Conservation (phyloP, 2,113 vertebrate genomes). For the Podocnemis expansa region DNA sequence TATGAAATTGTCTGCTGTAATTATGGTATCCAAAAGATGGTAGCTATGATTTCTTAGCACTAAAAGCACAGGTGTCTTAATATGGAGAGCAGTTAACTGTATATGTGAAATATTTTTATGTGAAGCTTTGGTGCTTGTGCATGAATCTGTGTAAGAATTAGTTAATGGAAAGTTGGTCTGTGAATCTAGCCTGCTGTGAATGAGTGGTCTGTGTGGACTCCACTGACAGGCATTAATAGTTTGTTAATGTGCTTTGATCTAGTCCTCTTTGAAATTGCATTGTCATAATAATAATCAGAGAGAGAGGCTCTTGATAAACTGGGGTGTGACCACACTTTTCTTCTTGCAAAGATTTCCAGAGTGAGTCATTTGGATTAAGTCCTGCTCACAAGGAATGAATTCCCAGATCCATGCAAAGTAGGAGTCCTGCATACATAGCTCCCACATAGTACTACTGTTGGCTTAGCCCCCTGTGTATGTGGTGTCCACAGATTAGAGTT, state of each 20-base stretch:
- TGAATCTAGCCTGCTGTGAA: neutral
- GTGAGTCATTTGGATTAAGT: neutral
- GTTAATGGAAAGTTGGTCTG: neutral
- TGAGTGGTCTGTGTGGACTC: neutral
- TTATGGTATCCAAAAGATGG: neutral
- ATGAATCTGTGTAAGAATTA: neutral
- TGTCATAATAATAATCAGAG: neutral
- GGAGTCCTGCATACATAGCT: neutral
- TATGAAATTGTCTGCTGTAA: neutral
- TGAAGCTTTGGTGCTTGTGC: neutral
- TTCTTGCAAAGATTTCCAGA: neutral
- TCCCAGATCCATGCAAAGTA: rapidly evolving
- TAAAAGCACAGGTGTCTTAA: neutral
- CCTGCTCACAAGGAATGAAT: neutral
- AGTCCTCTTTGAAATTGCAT: neutral
- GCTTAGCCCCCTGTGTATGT: neutral
- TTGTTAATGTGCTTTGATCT: neutral
- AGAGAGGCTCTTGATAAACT: neutral
- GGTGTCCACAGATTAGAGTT: neutral
- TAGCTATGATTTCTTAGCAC: neutral
- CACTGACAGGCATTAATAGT: neutral
- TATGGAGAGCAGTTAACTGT: neutral
- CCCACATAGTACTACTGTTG: neutral
- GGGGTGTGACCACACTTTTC: neutral
- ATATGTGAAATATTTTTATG: neutral